Conservation (phyloP, 2,888 invertebrate genomes). For the Himalopsyche japonica region DNA sequence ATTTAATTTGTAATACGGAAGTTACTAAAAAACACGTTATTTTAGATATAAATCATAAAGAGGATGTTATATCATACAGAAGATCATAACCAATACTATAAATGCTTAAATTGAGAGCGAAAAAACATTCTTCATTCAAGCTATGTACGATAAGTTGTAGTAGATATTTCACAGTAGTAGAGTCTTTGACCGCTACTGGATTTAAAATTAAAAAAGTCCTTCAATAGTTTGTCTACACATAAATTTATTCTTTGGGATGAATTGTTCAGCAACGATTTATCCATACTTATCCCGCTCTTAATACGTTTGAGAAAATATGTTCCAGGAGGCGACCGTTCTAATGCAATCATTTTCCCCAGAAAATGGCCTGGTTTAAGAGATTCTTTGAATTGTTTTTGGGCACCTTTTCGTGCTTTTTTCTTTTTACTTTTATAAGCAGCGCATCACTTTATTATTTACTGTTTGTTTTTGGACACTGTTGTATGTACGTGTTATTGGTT, state of each 20-base stretch:
- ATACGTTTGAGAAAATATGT: conserved; percentile 36
- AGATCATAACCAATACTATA: too few relatives aligned
- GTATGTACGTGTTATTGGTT: neutral
- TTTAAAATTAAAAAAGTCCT: too few relatives aligned
- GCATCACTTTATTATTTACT: neutral
- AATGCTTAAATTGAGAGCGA: too few relatives aligned
- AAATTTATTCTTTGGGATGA: neutral
- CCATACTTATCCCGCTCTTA: conserved; percentile 7
- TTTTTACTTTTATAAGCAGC: neutral
- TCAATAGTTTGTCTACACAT: too few relatives aligned
- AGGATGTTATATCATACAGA: too few relatives aligned
- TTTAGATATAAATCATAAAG: too few relatives aligned
- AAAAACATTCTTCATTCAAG: too few relatives aligned
- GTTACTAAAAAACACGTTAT: too few relatives aligned
- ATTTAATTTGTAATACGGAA: too few relatives aligned
- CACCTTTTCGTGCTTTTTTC: neutral
- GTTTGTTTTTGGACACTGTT: neutral
- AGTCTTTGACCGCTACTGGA: too few relatives aligned
- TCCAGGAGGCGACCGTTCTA: conserved; percentile 23
- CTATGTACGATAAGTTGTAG: too few relatives aligned
- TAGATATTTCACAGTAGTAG: too few relatives aligned
- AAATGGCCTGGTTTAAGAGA: conserved; percentile 8
- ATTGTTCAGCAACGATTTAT: neutral
- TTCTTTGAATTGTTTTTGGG: neutral
- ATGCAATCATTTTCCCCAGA: conserved; percentile 20